Conservation (phyloP, 2,113 vertebrate genomes). For the Epinephelus cyanopodus region DNA sequence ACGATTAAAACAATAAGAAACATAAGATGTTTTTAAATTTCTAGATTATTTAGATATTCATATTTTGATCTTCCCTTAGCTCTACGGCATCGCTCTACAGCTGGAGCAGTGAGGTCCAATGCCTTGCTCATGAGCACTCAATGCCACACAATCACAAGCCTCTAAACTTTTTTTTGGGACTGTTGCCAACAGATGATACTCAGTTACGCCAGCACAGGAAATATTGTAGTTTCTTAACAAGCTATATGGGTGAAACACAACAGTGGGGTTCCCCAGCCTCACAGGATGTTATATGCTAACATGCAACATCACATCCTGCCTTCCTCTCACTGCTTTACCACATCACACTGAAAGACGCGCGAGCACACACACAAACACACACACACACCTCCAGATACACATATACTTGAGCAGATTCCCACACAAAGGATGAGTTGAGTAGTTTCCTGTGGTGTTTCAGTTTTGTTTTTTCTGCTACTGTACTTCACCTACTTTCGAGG, state of each 20-base stretch:
- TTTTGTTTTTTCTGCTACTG: slow-evolving; percentile 65
- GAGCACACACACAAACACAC: not conserved
- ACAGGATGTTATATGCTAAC: slow-evolving; percentile 55
- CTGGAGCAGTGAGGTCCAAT: not conserved
- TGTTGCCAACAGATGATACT: slow-evolving; percentile 2
- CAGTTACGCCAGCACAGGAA: slow-evolving; percentile 50
- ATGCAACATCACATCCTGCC: slow-evolving; percentile 74
- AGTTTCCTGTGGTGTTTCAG: slow-evolving; percentile 67
- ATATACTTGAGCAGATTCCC: slow-evolving; percentile 42
- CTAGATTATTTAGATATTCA: not conserved
- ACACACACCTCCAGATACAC: slow-evolving; percentile 4
- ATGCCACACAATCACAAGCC: not conserved
- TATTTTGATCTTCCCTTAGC: not conserved
- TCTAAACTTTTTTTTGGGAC: not conserved
- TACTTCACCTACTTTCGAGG: slow-evolving; percentile 69
- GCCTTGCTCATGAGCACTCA: slow-evolving; percentile 5
- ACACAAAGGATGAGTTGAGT: slow-evolving; percentile 41
- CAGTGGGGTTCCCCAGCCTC: slow-evolving; percentile 73
- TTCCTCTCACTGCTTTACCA: slow-evolving; percentile 68
- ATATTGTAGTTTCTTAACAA: not conserved
- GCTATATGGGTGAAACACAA: slow-evolving; percentile 20
- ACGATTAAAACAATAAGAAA: not conserved
- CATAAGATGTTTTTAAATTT: not conserved
- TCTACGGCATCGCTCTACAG: not conserved
- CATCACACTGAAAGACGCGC: slow-evolving; percentile 42